Evolutionary conservation across 2,113 vertebrate genomes (phyloP).

Genomic region (Columba janthina): DNA sequence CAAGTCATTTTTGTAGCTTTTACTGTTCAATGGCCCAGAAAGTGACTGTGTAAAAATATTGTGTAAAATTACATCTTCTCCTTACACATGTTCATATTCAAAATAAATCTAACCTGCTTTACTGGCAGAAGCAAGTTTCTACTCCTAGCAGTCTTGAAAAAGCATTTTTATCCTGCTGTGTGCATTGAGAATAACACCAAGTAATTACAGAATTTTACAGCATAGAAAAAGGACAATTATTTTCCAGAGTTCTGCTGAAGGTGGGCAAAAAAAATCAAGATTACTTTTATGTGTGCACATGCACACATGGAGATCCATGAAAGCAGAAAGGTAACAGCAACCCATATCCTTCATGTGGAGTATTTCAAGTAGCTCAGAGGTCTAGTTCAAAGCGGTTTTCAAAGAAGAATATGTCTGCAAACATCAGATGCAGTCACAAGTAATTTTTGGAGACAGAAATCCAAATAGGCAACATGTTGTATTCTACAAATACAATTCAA

Average conservation of each 20-base stretch:
- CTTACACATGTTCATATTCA: background rate
- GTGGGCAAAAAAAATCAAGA: background rate
- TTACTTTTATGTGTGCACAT: background rate
- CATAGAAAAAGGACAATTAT: background rate
- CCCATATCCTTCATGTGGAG: background rate
- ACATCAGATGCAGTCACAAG: background rate
- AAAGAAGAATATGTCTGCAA: background rate
- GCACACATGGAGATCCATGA: background rate
- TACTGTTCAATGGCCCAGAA: background rate
- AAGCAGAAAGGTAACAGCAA: background rate
- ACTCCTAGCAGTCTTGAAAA: background rate
- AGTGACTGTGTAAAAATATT: background rate
- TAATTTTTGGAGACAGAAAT: background rate
- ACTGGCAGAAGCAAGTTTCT: background rate
- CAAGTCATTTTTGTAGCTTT: background rate
- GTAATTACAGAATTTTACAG: background rate
- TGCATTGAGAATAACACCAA: background rate
- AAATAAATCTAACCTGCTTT: background rate
- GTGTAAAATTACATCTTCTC: background rate
- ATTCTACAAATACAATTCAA: background rate
- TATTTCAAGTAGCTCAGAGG: background rate
- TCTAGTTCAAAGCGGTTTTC: background rate
- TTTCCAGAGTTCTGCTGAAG: background rate
- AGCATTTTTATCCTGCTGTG: background rate
- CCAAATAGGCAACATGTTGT: background rate